Evolutionary conservation across 1,140 invertebrate genomes (phyloP), one percentile per base, ranked within the genome.

Genomic region (Drosophila lini): DNA sequence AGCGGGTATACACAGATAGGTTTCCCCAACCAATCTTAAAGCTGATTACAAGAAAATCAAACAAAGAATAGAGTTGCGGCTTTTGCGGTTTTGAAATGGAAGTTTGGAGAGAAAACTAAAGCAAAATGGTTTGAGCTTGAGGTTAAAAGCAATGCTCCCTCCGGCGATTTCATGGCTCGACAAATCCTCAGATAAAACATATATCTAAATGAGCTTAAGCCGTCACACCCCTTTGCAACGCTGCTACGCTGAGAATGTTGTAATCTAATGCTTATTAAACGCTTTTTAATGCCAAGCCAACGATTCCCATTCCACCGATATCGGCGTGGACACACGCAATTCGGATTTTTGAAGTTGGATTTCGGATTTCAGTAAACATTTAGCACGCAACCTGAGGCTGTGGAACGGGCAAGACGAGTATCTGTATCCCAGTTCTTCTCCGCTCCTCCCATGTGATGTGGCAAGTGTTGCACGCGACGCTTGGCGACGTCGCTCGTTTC

Each of bases 181-280:
- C 53, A 71, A 50, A 70, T 58, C 16, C 67, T n/a, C 42, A 38
- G 65, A 71, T 71, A 71, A 71, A 71, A 73, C 63, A 71, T 70
- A 50, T 73, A 73, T 73, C 69, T 73, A 73, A 73, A 73, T 73
- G 67, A 59, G 68, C 65, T 71, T 71, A 71, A 19, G 52, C 36
- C 65, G 52, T 70, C 63, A 70, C 68, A 70, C 65, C 65, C 68
- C 65, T 59, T 64, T 62, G 57, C 34, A 36, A 16, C 42, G 25
- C 28, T 45, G 50, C 16, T 47, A 11, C 25, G 25, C 34, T 47
- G 63, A 77, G 56, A 60, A 68, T 77, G 74, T 77, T 89, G 84
- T 89, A 89, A 88, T 90, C 81, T 90, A 90, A 90, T 81, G 85
- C 85, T 90, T 90, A 90, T 90, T 90, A 90, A 90, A 90, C 75